These are phyloP conservation scores for Tenthredo livida DNA, from an alignment of 2,888 invertebrate species.

Conservation along the genomic window DNA sequence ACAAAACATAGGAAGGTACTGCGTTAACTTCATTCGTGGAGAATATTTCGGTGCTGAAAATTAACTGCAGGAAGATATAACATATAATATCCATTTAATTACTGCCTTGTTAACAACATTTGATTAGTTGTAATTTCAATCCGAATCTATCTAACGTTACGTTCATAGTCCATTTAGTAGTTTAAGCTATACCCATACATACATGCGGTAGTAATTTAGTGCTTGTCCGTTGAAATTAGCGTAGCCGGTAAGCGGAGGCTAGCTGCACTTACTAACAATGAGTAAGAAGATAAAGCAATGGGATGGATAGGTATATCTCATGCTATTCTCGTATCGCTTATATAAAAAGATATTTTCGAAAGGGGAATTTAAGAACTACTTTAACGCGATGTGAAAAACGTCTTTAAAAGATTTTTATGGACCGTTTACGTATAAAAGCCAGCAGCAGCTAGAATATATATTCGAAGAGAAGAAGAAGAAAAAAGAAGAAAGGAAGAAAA, in stretches of 20 bases:
- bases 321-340: constrained; percentile 5
- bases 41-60: neutral
- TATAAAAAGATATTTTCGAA: neutral
- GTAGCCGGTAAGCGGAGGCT: constrained; percentile 21
- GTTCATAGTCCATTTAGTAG: neutral
- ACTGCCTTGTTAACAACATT: constrained; percentile 5
- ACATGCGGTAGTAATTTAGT: neutral
- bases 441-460: constrained; percentile 9
- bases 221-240: constrained; percentile 31
- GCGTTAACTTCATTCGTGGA: neutral
- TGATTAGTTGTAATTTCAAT: constrained; percentile 1
- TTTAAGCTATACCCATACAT: neutral
- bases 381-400: constrained; percentile 11
- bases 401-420: constrained; percentile 28
- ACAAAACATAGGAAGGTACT: neutral
- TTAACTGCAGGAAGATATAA: neutral
- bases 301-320: neutral
- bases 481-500: neutral
- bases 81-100: neutral
- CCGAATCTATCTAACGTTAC: neutral
- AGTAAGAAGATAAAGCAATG: constrained; percentile 8
- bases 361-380: constrained; percentile 11
- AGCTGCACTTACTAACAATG: constrained; percentile 21
- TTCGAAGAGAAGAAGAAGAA: neutral
- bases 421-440: constrained; percentile 6